Evolutionary conservation across 2,113 vertebrate genomes (phyloP), one percentile per base, ranked within the genome.

Genomic region (Tyrannus savana): DNA sequence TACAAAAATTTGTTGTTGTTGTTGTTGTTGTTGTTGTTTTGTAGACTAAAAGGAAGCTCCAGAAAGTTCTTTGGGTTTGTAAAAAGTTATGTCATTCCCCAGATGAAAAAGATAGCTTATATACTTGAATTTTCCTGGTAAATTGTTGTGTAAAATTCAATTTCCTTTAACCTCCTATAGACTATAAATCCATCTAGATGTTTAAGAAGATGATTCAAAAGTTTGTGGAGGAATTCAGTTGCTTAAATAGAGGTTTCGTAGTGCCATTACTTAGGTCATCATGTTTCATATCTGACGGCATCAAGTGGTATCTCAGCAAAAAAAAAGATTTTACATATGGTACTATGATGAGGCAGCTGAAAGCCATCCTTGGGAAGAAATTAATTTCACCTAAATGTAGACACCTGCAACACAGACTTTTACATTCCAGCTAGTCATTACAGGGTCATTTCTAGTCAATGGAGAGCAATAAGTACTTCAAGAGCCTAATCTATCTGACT

Each of bases 401-500:
- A 60, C 49, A 93, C 60, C 81, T 90, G 76, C 78, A 93, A 72
- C 24, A 84, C 35, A 82, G 66, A 64, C 39, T 82, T 84, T 84
- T 56, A 87, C 19, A 72, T 72, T 87, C 82, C n/a, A 84, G 21
- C 23, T 79, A 87, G 93, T 91, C 66, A 44, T 91, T 93, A 93
- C 41, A 73, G 74, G 33, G 71, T 79, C 74, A 87, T 89, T 94
- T 94, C 78, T 87, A 94, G 44, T 87, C 85, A 84, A 30, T 31
- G 52, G 77, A 91, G 84, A 96, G 52, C 52, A 91, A 8, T 91
- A 94, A 89, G 52, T 89, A 84, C 14, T 82, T 95, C 69, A 87
- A 87, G 62, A 87, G 25, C 41, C 47, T 79, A 94, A 95, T 94
- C 84, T 80, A 35, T 93, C 81, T 95, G 66, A 56, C 27, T 67